Conservation (phyloP, 2,797 vertebrate species). For the Caiman crocodilus region DNA sequence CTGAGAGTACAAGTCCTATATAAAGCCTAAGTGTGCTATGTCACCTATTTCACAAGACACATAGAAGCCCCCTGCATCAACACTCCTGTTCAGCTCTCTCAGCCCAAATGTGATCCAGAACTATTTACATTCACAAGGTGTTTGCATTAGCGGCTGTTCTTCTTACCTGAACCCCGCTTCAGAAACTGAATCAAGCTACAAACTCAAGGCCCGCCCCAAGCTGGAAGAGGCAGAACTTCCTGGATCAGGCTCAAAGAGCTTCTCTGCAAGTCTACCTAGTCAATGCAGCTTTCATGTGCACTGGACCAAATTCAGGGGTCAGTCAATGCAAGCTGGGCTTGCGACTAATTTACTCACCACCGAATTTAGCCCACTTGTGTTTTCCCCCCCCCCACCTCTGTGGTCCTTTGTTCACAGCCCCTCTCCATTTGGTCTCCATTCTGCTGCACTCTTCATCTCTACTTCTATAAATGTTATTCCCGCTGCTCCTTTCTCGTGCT, state of each 20-base stretch:
- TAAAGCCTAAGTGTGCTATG: not conserved
- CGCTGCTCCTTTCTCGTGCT: conserved; percentile 21
- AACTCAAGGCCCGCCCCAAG: not conserved
- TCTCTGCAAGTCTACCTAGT: not conserved
- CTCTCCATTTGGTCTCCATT: not conserved
- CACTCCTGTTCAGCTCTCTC: not conserved
- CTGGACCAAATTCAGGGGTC: not conserved
- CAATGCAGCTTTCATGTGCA: not conserved
- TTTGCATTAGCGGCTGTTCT: not conserved
- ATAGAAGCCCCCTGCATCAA: not conserved
- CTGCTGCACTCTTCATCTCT: not conserved
- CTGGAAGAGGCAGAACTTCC: not conserved
- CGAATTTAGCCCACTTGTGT: not conserved
- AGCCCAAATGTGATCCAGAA: not conserved
- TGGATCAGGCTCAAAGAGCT: not conserved
- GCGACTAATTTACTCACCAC: not conserved
- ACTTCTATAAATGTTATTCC: not conserved
- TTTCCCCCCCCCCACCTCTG: not conserved
- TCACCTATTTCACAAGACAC: not conserved
- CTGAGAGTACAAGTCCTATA: not conserved
- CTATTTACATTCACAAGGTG: not conserved
- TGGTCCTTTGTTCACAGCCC: not conserved
- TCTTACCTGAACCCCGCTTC: not conserved
- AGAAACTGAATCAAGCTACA: not conserved
- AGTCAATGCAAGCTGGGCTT: not conserved